Conservation (phyloP, 2,888 invertebrate genomes). For the Cheilosia variabilis region DNA sequence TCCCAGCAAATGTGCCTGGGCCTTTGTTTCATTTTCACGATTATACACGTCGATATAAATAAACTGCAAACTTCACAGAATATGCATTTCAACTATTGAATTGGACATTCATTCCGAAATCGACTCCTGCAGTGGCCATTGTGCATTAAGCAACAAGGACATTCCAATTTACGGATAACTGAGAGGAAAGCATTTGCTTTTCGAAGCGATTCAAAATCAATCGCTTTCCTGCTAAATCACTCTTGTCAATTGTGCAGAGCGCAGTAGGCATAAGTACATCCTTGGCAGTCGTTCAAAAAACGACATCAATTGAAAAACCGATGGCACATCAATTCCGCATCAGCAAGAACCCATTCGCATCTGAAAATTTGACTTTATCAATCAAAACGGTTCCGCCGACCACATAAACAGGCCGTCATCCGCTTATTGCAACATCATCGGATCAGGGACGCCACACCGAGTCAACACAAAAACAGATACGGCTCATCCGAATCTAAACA, state of each 20-base stretch:
- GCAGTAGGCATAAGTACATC: neutral
- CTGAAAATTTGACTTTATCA: slow-evolving; percentile 70
- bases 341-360: slow-evolving; percentile 44
- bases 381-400: slow-evolving; percentile 49
- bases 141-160: slow-evolving; percentile 33
- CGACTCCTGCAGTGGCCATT: neutral
- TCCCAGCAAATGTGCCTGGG: neutral
- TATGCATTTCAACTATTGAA: slow-evolving; percentile 15
- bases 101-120: slow-evolving; percentile 20
- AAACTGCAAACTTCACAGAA: slow-evolving; percentile 4
- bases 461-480: slow-evolving; percentile 11
- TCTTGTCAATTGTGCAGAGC: neutral
- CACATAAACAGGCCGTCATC: slow-evolving; percentile 25
- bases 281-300: slow-evolving; percentile 34
- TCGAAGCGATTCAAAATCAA: slow-evolving; percentile 47
- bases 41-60: neutral
- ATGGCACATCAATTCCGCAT: slow-evolving; percentile 57
- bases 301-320: slow-evolving; percentile 45
- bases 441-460: neutral
- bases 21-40: neutral
- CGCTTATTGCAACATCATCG: slow-evolving; percentile 4
- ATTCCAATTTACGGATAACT: slow-evolving; percentile 49
- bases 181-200: slow-evolving; percentile 38
- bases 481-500: neutral
- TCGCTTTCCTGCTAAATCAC: slow-evolving; percentile 24